Base-by-base conservation (phyloP, 2,888 invertebrate genomes). In the Andrena flavipes region DNA sequence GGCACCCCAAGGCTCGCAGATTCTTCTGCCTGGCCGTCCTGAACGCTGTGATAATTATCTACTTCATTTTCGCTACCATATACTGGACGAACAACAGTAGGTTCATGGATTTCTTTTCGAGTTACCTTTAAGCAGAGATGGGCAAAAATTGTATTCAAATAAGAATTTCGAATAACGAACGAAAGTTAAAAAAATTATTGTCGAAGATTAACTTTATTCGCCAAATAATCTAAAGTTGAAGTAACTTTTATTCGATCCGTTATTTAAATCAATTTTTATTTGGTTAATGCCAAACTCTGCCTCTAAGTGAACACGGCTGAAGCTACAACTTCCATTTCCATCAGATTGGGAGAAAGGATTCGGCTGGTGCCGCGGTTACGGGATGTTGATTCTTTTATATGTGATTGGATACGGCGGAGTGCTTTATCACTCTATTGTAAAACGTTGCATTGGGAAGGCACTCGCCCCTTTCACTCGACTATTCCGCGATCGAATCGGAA, bases 361-460 rank as follows among this genome's bases (percentile, higher is more conserved):
- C 16, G 84, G 91, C 29, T 93, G 93, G 90, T 97, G 97, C 90
- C 92, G 95, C 69, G 97, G 97, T 0, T 96, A 96, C 86, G 97
- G 97, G 56, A 96, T 97, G 92, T 94, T 97, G 0, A 94, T 97
- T 35, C 94, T 97, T 0, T 90, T 97, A 0, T 93, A 96, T 0
- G 92, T 94, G 20, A 94, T 97, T 33, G 92, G 95, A 2, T 96
- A 97, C 85, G 94, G 95, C 86, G 95, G 95, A 69, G 73, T 97
- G 0, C 91, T 96, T 33, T 97, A 97, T 92, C 96, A 95, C 87
- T 90, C 94, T 64, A 92, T 97, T 4, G 92, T 97, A 49, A 97
- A 97, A 93, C 95, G 95, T 10, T 82, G 86, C 78, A 89, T 96
- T 7, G 95, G 95, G 0, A 92, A 94, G 23, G 91, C 93, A 89